A percentile compares a stretch with the other conserved stretches of the same genome.
Evolutionary conservation across 2,888 invertebrate species (phyloP).

Genomic region (Acronicta leporina): DNA sequence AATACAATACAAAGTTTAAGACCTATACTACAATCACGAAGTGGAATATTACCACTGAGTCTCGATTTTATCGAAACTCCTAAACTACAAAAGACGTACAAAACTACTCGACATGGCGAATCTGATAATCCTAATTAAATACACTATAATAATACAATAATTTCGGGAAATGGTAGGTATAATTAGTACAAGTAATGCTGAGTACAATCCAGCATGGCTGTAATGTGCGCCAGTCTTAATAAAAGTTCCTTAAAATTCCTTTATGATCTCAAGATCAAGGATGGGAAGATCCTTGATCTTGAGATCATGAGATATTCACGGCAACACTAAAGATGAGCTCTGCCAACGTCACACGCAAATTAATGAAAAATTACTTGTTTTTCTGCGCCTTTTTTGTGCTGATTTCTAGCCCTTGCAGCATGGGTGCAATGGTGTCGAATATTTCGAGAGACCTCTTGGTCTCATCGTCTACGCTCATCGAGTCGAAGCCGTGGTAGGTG

Average conservation of each 20-base stretch:
- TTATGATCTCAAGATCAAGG: no score
- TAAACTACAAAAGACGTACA: constrained; percentile 13
- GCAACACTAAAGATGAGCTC: background rate
- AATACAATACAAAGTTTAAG: constrained; percentile 16
- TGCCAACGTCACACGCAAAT: background rate
- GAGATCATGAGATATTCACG: background rate
- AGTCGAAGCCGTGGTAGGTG: constrained; percentile 71
- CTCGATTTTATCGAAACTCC: constrained; percentile 5
- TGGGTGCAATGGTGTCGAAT: constrained; percentile 13
- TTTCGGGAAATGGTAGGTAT: constrained; percentile 15
- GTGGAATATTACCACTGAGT: constrained; percentile 40
- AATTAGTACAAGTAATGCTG: no score
- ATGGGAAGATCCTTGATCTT: no score
- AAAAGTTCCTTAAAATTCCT: no score
- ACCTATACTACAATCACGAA: constrained; percentile 19
- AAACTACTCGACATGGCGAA: background rate
- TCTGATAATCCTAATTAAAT: background rate
- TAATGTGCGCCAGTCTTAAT: background rate
- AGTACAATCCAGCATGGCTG: no score
- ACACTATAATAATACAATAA: background rate
- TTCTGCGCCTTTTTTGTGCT: constrained; percentile 1
- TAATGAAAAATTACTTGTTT: constrained; percentile 7
- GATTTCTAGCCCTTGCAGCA: constrained; percentile 33
- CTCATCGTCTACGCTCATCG: constrained; percentile 9
- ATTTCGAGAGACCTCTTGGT: constrained; percentile 24